These are phyloP conservation scores for Hirundichthys speculiger DNA, from an alignment of 2,113 vertebrate species.

Conservation along the genomic window DNA sequence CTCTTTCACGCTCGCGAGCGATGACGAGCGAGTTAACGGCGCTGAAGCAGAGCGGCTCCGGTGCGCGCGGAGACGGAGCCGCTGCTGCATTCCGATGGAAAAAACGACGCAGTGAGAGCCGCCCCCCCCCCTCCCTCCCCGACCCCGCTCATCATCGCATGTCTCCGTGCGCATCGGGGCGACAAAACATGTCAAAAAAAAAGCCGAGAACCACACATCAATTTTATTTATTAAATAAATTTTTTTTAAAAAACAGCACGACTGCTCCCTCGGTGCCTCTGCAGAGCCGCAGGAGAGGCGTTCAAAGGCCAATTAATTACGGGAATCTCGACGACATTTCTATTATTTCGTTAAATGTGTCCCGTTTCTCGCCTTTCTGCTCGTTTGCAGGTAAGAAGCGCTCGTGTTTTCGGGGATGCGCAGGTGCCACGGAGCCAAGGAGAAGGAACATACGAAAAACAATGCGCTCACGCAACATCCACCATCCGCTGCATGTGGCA, in stretches of 20 bases:
- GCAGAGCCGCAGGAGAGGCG: slow-evolving; percentile 7
- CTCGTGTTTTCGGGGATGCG: slow-evolving; percentile 57
- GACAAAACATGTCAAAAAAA: slow-evolving; percentile 22
- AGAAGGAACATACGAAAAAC: slow-evolving; percentile 16
- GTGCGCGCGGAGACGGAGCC: slow-evolving; percentile 19
- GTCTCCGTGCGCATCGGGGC: slow-evolving; percentile 31
- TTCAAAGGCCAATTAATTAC: slow-evolving; percentile 20
- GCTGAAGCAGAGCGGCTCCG: slow-evolving; percentile 44
- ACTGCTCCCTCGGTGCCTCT: slow-evolving; percentile 10
- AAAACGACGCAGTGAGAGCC: slow-evolving; percentile 67
- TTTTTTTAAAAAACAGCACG: background rate
- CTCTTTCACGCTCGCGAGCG: slow-evolving; percentile 41
- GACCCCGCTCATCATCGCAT: slow-evolving; percentile 25
- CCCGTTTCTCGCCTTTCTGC: background rate
- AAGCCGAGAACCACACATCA: slow-evolving; percentile 14
- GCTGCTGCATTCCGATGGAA: slow-evolving; percentile 79
- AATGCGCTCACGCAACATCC: slow-evolving; percentile 10
- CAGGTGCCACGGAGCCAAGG: slow-evolving; percentile 58
- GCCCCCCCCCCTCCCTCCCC: slow-evolving; percentile 5
- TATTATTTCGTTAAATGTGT: background rate
- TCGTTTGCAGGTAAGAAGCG: slow-evolving; percentile 45
- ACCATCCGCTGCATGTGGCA: slow-evolving; percentile 9
- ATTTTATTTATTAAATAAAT: too few relatives aligned
- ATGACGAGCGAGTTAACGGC: slow-evolving; percentile 52
- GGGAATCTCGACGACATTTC: slow-evolving; percentile 25